phyloP scores from a whole-genome alignment of 2,888 invertebrate genomes.

The Epinotia brunnichana region DNA sequence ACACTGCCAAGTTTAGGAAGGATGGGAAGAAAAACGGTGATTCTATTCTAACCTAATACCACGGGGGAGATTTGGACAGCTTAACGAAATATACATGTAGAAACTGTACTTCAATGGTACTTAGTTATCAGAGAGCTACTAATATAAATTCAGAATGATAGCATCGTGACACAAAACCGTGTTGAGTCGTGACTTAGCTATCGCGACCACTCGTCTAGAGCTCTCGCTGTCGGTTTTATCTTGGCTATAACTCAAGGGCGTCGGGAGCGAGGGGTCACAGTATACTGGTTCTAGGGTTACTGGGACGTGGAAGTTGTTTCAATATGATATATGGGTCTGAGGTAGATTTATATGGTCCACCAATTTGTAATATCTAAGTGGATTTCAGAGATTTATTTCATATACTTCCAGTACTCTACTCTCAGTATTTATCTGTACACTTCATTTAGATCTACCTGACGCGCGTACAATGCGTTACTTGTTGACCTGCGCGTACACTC shows the following conservation, averaged over 20 bases:
- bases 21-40: too few species aligned
- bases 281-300: conserved; percentile 16
- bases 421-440: too few species aligned
- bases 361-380: conserved; percentile 2
- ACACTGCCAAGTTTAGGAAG: too few species aligned
- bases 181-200: conserved; percentile 33
- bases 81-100: neutral
- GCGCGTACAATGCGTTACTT: too few species aligned
- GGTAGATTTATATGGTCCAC: conserved; percentile 16
- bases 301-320: conserved; percentile 25
- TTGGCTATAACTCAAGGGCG: conserved; percentile 12
- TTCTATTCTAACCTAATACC: too few species aligned
- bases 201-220: conserved; percentile 31
- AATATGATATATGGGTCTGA: conserved; percentile 18
- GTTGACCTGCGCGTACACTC: too few species aligned
- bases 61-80: too few species aligned
- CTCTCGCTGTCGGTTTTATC: conserved; percentile 19
- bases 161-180: conserved; percentile 33
- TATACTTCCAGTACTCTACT: too few species aligned
- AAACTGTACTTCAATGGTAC: neutral
- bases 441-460: too few species aligned
- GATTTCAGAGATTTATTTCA: neutral
- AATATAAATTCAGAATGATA: conserved; percentile 27
- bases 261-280: conserved; percentile 1
- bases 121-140: conserved; percentile 10